These are phyloP conservation scores for Coptotermes formosanus DNA, from an alignment of 1,140 invertebrate species.

Conservation along the genomic window DNA sequence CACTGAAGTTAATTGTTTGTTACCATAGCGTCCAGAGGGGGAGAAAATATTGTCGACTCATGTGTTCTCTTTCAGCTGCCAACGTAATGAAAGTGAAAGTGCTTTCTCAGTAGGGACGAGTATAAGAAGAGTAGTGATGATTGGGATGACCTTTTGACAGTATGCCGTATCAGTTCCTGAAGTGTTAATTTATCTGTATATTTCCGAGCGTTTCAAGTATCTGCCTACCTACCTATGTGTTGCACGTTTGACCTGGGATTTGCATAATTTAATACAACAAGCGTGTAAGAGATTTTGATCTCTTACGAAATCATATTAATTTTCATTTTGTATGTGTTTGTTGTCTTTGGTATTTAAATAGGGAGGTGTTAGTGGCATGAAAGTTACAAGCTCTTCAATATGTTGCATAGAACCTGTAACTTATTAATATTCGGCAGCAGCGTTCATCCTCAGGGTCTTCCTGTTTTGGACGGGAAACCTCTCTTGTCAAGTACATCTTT, in stretches of 20 bases:
- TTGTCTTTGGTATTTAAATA: no score
- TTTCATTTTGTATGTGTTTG: background rate
- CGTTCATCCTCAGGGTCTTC: background rate
- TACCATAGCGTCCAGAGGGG: background rate
- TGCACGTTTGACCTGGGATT: background rate
- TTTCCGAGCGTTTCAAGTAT: background rate
- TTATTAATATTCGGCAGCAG: background rate
- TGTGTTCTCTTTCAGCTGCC: background rate
- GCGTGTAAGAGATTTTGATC: background rate
- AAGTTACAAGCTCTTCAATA: no score
- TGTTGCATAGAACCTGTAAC: no score
- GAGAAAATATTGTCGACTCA: background rate
- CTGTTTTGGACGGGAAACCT: background rate
- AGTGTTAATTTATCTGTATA: conserved; percentile 17
- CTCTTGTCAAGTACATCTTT: no score
- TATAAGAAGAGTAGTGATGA: background rate
- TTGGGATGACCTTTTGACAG: background rate
- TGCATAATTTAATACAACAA: background rate
- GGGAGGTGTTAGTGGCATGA: no score
- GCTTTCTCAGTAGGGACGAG: background rate
- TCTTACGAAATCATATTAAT: background rate
- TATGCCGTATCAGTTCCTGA: background rate
- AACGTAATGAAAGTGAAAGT: background rate
- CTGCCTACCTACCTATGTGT: background rate
- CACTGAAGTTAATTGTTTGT: background rate